Conservation (phyloP, 2,113 vertebrate species). For the Bubo blakistoni region DNA sequence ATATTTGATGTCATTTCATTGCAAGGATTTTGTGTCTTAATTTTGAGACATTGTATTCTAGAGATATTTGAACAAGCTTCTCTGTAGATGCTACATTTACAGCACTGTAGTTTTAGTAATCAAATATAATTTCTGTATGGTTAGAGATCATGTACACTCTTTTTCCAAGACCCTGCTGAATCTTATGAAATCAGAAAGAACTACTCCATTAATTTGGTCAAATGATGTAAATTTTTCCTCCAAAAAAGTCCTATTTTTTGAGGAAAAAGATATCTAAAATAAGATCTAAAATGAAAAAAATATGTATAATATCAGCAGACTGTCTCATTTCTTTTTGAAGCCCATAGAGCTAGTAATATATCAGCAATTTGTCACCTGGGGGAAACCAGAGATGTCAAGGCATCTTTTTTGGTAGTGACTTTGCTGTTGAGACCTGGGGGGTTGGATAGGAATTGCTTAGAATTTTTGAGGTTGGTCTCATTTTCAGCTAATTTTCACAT, state of each 20-base stretch:
- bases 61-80: not conserved
- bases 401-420: not conserved
- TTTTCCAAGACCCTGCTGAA: not conserved
- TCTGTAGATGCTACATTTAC: not conserved
- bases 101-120: not conserved
- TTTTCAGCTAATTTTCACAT: not conserved
- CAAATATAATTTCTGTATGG: not conserved
- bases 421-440: not conserved
- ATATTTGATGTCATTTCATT: slow-evolving; percentile 54
- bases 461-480: not conserved
- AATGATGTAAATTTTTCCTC: not conserved
- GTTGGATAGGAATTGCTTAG: not conserved
- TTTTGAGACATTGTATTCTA: slow-evolving; percentile 38
- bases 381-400: not conserved
- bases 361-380: not conserved
- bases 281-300: not conserved
- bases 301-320: not conserved
- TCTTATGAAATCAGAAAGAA: not conserved
- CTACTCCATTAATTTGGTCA: not conserved
- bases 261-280: not conserved
- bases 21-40: slow-evolving; percentile 49
- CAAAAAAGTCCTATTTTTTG: not conserved
- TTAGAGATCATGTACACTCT: not conserved
- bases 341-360: not conserved
- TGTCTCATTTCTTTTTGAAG: not conserved